Evolutionary conservation across 2,113 vertebrate species (phyloP).

Genomic region (Phaethornis superciliosus): DNA sequence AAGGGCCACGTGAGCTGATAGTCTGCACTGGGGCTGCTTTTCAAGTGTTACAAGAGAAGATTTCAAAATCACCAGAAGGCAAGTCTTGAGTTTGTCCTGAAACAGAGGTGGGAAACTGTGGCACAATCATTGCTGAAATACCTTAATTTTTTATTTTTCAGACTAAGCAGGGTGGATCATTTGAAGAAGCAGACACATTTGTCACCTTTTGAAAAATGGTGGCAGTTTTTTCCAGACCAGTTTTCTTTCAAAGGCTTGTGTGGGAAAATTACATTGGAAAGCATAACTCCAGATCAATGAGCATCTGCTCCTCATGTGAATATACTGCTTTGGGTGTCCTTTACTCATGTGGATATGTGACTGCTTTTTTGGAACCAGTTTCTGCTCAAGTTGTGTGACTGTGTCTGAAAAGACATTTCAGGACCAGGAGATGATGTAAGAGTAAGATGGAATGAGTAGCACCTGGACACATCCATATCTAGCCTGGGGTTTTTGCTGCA

Average conservation of each 20-base stretch:
- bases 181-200: not conserved
- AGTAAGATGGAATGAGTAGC: accelerated
- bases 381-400: not conserved
- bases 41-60: not conserved
- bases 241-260: not conserved
- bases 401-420: not conserved
- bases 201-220: not conserved
- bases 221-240: not conserved
- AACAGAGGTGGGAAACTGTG: not conserved
- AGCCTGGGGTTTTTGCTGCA: not conserved
- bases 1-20: not conserved
- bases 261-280: not conserved
- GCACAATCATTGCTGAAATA: not conserved
- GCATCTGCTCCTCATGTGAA: not conserved
- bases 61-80: not conserved
- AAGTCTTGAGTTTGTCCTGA: not conserved
- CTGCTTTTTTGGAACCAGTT: not conserved
- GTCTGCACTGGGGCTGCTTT: not conserved
- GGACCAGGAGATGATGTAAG: not conserved
- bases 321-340: not conserved
- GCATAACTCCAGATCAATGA: not conserved
- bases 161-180: not conserved
- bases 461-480: not conserved
- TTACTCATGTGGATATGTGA: not conserved
- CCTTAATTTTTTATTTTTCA: not conserved